Percentiles rank a stretch among this genome's conserved stretches.
Evolutionary conservation across 1,140 invertebrate genomes (phyloP).

Genomic region (Zaprionus inermis): DNA sequence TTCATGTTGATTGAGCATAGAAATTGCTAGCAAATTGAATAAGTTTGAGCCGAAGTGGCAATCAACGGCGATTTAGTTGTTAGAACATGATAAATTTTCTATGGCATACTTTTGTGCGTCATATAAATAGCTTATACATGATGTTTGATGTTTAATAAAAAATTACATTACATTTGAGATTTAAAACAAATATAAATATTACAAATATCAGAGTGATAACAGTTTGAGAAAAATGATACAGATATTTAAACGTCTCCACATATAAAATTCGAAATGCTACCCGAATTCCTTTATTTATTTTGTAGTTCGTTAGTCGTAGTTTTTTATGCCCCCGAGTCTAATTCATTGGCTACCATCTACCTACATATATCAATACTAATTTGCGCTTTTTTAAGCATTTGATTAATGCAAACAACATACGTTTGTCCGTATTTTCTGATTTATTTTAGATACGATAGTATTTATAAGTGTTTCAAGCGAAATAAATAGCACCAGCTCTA

Average conservation of each 20-base stretch:
- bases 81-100: neutral
- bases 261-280: neutral
- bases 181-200: neutral
- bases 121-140: neutral
- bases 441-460: neutral
- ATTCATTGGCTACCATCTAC: neutral
- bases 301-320: neutral
- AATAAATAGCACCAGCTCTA: neutral
- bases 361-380: neutral
- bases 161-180: neutral
- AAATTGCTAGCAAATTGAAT: neutral
- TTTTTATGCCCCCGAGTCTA: neutral
- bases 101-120: constrained; percentile 21
- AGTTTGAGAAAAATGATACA: no score
- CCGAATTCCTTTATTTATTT: neutral
- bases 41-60: neutral
- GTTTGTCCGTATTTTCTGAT: neutral
- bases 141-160: no score
- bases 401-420: neutral
- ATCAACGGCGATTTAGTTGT: neutral
- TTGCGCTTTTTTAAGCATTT: neutral
- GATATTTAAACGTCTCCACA: no score
- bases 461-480: neutral
- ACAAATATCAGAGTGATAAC: neutral
- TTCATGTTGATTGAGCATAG: neutral